These are phyloP conservation scores for Amblyraja radiata DNA, from an alignment of 2,797 vertebrate genomes.

Conservation along the genomic window DNA sequence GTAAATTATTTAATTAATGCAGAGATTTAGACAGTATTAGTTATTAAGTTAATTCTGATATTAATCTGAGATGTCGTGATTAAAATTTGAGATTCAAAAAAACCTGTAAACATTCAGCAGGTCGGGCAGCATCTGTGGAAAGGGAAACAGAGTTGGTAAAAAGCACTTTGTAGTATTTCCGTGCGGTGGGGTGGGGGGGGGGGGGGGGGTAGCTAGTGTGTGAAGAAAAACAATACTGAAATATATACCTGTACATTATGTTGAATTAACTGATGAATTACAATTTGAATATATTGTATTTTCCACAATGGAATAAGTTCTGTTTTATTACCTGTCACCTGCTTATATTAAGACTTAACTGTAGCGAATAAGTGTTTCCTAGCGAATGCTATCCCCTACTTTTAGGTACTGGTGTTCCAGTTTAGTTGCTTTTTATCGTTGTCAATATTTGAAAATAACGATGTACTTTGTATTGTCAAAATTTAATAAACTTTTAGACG, in stretches of 20 bases:
- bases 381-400: neutral
- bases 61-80: neutral
- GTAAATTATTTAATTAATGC: neutral
- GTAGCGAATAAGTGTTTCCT: neutral
- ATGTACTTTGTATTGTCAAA: neutral
- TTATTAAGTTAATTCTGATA: neutral
- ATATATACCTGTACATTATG: too few relatives aligned
- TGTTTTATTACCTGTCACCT: neutral
- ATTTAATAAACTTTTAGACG: neutral
- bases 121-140: too few relatives aligned
- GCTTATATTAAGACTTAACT: conserved; percentile 19
- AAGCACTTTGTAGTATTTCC: too few relatives aligned
- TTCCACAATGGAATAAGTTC: conserved; percentile 11
- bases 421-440: neutral
- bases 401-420: neutral
- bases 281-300: conserved; percentile 6
- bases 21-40: too few relatives aligned
- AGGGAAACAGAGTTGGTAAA: too few relatives aligned
- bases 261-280: neutral
- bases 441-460: neutral
- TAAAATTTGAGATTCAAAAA: too few relatives aligned
- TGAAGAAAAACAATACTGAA: neutral
- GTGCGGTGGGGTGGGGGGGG: too few relatives aligned
- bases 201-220: too few relatives aligned
- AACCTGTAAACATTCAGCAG: too few relatives aligned